These are phyloP conservation scores for Mesoligia furuncula DNA, from an alignment of 2,888 invertebrate species.

Conservation along the genomic window DNA sequence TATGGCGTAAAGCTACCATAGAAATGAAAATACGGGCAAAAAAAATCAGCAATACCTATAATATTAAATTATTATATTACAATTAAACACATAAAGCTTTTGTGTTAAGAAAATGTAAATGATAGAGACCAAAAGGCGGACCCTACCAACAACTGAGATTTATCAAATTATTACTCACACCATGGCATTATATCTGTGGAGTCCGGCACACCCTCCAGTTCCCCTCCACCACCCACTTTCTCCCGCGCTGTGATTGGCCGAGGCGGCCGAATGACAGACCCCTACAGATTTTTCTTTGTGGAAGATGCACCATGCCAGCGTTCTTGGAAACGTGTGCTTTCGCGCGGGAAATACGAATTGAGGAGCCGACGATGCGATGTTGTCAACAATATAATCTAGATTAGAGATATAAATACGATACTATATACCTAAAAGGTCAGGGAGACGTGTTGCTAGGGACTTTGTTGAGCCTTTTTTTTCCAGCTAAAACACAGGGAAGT, in stretches of 20 bases:
- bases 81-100: not conserved
- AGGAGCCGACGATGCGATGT: not conserved
- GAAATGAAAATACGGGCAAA: not conserved
- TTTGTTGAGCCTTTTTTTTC: too few species aligned
- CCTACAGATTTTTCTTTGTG: slow-evolving; percentile 26
- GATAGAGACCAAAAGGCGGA: slow-evolving; percentile 9
- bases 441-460: not conserved
- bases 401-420: not conserved
- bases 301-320: slow-evolving; percentile 28
- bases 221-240: slow-evolving; percentile 45
- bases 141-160: slow-evolving; percentile 48
- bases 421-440: too few species aligned
- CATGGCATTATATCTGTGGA: slow-evolving; percentile 30
- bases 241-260: slow-evolving; percentile 52
- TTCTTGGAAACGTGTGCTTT: not conserved
- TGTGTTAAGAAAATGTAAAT: slow-evolving; percentile 9
- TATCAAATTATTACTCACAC: slow-evolving; percentile 52
- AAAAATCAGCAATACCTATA: not conserved
- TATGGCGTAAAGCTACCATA: not conserved
- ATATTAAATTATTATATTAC: not conserved
- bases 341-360: slow-evolving; percentile 22
- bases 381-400: not conserved
- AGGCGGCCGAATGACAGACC: slow-evolving; percentile 13
- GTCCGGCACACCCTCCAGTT: slow-evolving; percentile 26
- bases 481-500: not conserved